Base-by-base conservation (phyloP, 2,888 invertebrate genomes). In the Agrilus mali region DNA sequence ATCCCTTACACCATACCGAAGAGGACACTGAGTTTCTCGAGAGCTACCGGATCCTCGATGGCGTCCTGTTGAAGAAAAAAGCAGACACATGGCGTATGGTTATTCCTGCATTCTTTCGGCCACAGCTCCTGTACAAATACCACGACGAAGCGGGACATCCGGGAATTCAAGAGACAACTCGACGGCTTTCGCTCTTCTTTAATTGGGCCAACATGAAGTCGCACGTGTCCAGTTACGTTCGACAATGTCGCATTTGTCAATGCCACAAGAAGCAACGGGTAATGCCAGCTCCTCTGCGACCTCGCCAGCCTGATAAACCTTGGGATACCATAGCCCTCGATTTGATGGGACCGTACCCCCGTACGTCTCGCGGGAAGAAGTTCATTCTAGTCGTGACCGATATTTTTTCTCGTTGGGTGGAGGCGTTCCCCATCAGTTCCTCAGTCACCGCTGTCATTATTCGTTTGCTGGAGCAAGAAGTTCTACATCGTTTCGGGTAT, bases 331-430 rank as follows among this genome's bases (percentile, higher is more conserved):
- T 47, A 2, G 36, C 44, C 5, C 40, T 45, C 7, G 49, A 50
- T 36, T 12, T 48, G 5, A 43, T 47, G 41, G 47, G 48, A 2
- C 50, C 48, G 0, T 46, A 48, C 43, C 27, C 40, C 6, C 31
- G 22, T 6, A 39, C 49, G 2, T 12, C 32, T 2, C 15, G 8
- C 8, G 47, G 49, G 4, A 47, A 49, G 34, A 34, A 37, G 7
- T 47, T 36, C 36, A 36, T 54, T 7, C 38, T 55, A 8, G 54
- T 55, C 1, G 38, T 51, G 0, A 54, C 51, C 0, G 53, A 55
- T 22, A 7, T 53, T 1, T 55, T 49, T 33, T 51, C 49, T 8
- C 42, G 48, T 13, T 57, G 56, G 53, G 44, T 47, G 0, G 55
- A 55, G 34, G 55, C 53, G 0, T 53, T 48, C 39, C 44, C 54